Conservation (phyloP, 1,140 invertebrate species). For the Anoplolepis gracilipes region DNA sequence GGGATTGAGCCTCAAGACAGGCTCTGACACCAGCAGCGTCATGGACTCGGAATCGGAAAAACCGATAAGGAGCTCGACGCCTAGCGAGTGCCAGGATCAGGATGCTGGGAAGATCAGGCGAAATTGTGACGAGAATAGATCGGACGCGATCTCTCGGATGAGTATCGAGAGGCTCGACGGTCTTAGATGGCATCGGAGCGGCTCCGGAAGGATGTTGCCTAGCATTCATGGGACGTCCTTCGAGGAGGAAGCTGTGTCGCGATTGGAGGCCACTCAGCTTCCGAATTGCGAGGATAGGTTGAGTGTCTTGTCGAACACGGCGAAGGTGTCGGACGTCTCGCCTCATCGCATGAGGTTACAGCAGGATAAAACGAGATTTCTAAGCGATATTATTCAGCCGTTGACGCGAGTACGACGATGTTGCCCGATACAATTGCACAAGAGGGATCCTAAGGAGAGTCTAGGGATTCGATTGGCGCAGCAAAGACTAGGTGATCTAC, state of each 20-base stretch:
- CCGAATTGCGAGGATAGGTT: conserved; percentile 62
- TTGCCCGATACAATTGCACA: conserved; percentile 83
- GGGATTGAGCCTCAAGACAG: conserved; percentile 79
- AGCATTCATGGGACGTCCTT: conserved; percentile 81
- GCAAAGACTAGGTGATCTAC: conserved; percentile 88
- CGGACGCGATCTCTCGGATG: conserved; percentile 50
- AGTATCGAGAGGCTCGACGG: conserved; percentile 75
- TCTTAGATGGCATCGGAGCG: conserved; percentile 83
- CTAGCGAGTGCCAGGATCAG: conserved; percentile 77
- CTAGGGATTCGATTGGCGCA: conserved; percentile 90
- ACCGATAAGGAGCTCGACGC: conserved; percentile 79
- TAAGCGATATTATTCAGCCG: conserved; percentile 83
- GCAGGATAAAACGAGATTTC: conserved; percentile 83
- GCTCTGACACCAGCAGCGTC: conserved; percentile 83
- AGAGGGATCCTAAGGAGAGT: conserved; percentile 88
- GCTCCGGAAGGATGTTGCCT: conserved; percentile 81
- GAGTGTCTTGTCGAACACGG: background rate
- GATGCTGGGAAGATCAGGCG: conserved; percentile 41
- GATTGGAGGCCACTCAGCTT: conserved; percentile 54
- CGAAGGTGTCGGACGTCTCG: conserved; percentile 66
- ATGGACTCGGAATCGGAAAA: conserved; percentile 83
- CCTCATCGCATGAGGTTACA: conserved; percentile 81
- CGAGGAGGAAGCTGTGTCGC: conserved; percentile 61
- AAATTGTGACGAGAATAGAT: conserved; percentile 35
- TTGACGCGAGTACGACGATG: conserved; percentile 79